phyloP scores from a whole-genome alignment of 2,888 invertebrate species.

The Drosophila lutescens region DNA sequence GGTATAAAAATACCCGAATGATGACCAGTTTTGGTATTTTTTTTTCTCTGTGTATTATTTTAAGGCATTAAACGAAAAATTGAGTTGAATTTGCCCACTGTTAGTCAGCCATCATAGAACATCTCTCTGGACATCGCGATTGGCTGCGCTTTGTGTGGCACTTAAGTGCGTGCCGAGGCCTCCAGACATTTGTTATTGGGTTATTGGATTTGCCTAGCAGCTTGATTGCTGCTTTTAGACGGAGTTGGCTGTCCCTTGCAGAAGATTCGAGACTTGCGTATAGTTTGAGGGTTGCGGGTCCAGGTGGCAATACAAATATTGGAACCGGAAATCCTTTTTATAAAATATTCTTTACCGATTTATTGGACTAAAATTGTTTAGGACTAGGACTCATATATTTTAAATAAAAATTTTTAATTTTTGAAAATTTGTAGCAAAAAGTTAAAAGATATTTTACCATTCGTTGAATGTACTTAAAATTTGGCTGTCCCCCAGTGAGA shows the following conservation, averaged over 20 bases:
- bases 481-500: slow-evolving; percentile 34
- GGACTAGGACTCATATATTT: too few species aligned
- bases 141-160: slow-evolving; percentile 40
- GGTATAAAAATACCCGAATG: too few species aligned
- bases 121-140: slow-evolving; percentile 11
- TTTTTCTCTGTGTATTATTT: too few species aligned
- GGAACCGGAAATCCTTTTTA: too few species aligned
- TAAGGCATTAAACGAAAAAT: too few species aligned
- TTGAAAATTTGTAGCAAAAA: too few species aligned
- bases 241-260: slow-evolving; percentile 5
- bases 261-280: slow-evolving; percentile 8
- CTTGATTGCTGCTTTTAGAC: slow-evolving; percentile 30
- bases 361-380: background rate
- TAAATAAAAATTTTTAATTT: too few species aligned
- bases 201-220: slow-evolving; percentile 49
- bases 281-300: slow-evolving; percentile 2
- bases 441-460: background rate
- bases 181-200: slow-evolving; percentile 57
- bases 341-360: too few species aligned
- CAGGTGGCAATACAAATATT: background rate
- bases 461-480: slow-evolving; percentile 24
- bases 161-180: slow-evolving; percentile 61
- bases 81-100: background rate
- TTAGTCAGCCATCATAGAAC: slow-evolving; percentile 10
- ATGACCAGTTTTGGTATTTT: too few species aligned